Evolutionary conservation across 2,888 invertebrate genomes (phyloP), one percentile per base, ranked within the genome.

Genomic region (Ceratothoa steindachneri): DNA sequence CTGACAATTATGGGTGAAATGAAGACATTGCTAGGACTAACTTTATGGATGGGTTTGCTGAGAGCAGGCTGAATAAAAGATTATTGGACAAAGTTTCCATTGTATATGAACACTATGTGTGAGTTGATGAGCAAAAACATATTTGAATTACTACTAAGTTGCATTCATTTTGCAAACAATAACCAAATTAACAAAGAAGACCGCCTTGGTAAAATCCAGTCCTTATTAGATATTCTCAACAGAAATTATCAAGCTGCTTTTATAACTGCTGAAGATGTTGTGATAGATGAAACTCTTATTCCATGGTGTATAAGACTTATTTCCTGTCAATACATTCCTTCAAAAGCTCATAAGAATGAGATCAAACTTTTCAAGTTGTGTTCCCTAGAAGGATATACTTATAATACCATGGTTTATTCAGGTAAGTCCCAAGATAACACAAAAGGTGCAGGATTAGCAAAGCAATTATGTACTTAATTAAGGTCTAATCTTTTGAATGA

Each of bases 291-390:
- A 60, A 60, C 60, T 12, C 27, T 60, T 2, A 24, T 60, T 24
- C 9, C 60, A 22, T 60, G 60, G 60, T 22, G 60, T 2, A 24
- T n/a, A 24, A n/a, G 9, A 24, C 60, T 60, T 12, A 15, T 60
- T 24, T 60, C 24, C 27, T 3, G 2, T 60, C 60, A 60, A 24
- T 7, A 22, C n/a, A 30, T 41, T 3, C 51, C 22, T 28, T 31
- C 22, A 4, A 71, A 71, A 30, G 64, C 41, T 31, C 29, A 31
- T 24, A 30, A 30, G 65, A 65, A 71, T 1, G 65, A 65, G n/a
- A 71, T 65, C 12, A 71, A 71, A 22, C 27, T 71, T 22, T 71
- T 64, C 24, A 71, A 71, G 51, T 30, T 65, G 24, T 71, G 71
- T 65, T 41, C 71, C 15, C 65, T 31, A 27, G 71, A 71, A 30